Conservation (phyloP, 2,113 vertebrate species). For the Synodontis membranacea region DNA sequence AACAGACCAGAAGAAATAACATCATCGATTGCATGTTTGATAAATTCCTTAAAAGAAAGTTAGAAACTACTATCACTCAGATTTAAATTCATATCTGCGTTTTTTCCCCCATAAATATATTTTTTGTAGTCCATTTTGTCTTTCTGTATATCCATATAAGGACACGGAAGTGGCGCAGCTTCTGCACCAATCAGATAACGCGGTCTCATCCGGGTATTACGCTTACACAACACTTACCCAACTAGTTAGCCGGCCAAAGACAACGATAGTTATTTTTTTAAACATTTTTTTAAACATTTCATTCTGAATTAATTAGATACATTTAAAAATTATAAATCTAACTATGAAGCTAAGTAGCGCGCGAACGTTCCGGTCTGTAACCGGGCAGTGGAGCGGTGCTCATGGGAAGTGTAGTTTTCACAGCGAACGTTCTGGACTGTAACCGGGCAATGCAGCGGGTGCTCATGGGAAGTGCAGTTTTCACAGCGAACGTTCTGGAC, state of each 20-base stretch:
- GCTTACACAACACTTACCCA: background rate
- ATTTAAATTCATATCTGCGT: background rate
- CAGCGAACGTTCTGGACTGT: background rate
- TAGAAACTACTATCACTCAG: background rate
- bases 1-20: no score
- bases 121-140: background rate
- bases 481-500: background rate
- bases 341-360: background rate
- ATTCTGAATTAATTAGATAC: background rate
- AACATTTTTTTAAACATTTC: background rate
- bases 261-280: background rate
- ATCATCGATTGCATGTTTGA: background rate
- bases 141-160: background rate
- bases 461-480: background rate
- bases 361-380: background rate
- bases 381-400: background rate
- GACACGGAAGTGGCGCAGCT: background rate
- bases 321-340: background rate
- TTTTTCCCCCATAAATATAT: background rate
- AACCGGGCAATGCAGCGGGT: background rate
- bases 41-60: background rate
- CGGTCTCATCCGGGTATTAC: background rate
- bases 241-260: no score
- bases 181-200: background rate
- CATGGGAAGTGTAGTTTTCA: constrained; percentile 4